Base-by-base conservation (phyloP, 2,113 vertebrate genomes). In the Chaenogobius annularis region DNA sequence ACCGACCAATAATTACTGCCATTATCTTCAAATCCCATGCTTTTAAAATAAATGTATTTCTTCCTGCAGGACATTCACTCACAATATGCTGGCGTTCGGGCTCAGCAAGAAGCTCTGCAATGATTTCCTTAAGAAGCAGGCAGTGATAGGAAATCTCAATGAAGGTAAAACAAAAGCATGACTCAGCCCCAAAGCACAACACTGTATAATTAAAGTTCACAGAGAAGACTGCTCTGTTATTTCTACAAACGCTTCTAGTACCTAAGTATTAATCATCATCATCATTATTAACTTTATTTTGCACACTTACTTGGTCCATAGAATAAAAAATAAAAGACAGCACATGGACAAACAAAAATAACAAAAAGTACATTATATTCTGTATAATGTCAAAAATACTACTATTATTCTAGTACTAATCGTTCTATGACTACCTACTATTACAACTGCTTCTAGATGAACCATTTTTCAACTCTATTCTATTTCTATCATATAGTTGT, bases 11-110 rank as follows among this genome's bases (percentile, higher is more conserved):
- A 10, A n/a, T 10, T 17, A 37, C 1, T 37, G 23, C 26, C 22
- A 5, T 58, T 14, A 58, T 58, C 22, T 26, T 58, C 55, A 58
- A 58, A 13, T 13, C 13, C 1, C 9, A 58, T 13, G 22, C 55
- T 26, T 13, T 58, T 26, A 13, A 22, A 23, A 55, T 6, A 31
- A 31, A 58, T 26, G 22, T 14, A 26, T 0, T 72, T 6, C 84
- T 47, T 75, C 7, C 76, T 83, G 7, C 86, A 99, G 97, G 86
- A 99, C 97, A 0, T 98, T 99, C 92, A 97, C 96, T 0, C 96
- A 99, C 79, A 99, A 99, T 90, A 98, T 99, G 97, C 75, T 99
- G 92, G 97, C 96, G 0, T 99, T 99, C 0, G 97, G 98, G 1
- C 91, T 99, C 75, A 97, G 72, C 86, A 96, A 94, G 93, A 97